Evolutionary conservation across 2,113 vertebrate genomes (phyloP).

Genomic region (Bolborhynchus lineola): DNA sequence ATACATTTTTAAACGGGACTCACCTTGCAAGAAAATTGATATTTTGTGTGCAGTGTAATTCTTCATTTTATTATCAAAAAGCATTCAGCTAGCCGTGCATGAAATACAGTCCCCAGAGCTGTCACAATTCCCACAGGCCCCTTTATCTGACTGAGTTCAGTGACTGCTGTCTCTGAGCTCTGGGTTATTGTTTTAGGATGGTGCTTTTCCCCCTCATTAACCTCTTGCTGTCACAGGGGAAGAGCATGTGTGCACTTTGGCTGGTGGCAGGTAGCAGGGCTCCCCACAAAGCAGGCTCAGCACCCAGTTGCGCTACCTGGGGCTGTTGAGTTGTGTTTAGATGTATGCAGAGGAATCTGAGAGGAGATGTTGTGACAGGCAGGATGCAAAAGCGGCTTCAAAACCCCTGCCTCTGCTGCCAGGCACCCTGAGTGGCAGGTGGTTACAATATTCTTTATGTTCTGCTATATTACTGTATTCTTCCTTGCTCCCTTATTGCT

Average conservation of each 20-base stretch:
- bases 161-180: slow-evolving; percentile 37
- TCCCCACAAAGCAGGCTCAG: background rate
- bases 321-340: background rate
- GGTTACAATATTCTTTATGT: background rate
- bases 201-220: slow-evolving; percentile 60
- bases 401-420: background rate
- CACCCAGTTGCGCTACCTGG: background rate
- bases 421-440: background rate
- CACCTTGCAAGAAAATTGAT: slow-evolving; percentile 65
- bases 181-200: slow-evolving; percentile 58
- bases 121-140: slow-evolving; percentile 52
- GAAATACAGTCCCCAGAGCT: slow-evolving; percentile 63
- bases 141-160: slow-evolving; percentile 56
- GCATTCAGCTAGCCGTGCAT: slow-evolving; percentile 39
- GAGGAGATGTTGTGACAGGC: background rate
- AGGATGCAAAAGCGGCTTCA: background rate
- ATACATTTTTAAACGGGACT: slow-evolving; percentile 52
- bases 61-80: slow-evolving; percentile 68
- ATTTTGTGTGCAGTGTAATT: slow-evolving; percentile 60
- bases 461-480: background rate
- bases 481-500: background rate
- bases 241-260: background rate
- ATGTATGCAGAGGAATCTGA: background rate
- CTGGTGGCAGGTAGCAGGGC: background rate
- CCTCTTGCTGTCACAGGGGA: slow-evolving; percentile 7